phyloP scores from a whole-genome alignment of 2,888 invertebrate species.

The Drosophila ezoana region DNA sequence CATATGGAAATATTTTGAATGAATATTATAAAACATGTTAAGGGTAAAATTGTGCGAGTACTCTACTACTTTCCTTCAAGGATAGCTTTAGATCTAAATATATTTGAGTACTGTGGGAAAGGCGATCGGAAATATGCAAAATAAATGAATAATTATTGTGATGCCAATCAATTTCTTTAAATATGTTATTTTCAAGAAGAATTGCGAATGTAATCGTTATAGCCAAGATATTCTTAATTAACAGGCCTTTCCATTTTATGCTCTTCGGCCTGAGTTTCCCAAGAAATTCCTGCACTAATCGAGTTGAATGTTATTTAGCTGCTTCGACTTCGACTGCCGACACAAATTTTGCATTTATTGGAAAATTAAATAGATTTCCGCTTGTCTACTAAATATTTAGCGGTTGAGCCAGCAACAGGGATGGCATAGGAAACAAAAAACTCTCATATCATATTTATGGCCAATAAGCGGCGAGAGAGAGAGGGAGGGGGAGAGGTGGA shows the following conservation, averaged over 20 bases:
- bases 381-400: slow-evolving; percentile 52
- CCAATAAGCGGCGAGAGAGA: slow-evolving; percentile 39
- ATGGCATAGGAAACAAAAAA: slow-evolving; percentile 25
- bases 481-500: background rate
- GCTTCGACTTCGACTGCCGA: slow-evolving; percentile 21
- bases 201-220: too few species aligned
- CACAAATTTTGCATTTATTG: slow-evolving; percentile 52
- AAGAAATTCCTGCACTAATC: background rate
- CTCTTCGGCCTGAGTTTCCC: background rate
- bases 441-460: slow-evolving; percentile 68
- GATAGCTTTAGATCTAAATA: too few species aligned
- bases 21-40: background rate
- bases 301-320: background rate
- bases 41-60: too few species aligned
- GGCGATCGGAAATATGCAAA: too few species aligned
- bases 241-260: background rate
- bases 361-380: slow-evolving; percentile 60
- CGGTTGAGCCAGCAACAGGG: slow-evolving; percentile 4
- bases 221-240: background rate
- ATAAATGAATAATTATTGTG: too few species aligned
- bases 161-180: too few species aligned
- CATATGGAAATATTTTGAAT: background rate
- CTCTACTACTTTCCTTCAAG: too few species aligned
- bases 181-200: too few species aligned
- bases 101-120: too few species aligned